phyloP scores from a whole-genome alignment of 2,888 invertebrate species.

The Drosophila peninsularis region DNA sequence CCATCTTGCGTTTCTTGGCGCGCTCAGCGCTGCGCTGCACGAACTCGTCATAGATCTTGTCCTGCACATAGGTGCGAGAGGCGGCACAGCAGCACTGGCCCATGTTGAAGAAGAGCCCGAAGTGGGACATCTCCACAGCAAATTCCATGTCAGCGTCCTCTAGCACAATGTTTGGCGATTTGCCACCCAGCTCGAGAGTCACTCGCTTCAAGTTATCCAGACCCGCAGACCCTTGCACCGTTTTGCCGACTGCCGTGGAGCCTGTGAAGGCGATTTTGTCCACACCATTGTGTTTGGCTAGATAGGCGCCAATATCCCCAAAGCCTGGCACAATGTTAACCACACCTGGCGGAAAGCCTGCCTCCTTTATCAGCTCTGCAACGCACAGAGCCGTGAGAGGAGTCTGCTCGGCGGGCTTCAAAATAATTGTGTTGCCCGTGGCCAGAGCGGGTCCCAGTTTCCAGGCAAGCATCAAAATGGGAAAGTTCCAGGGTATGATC shows the following conservation, averaged over 20 bases:
- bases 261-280: constrained; percentile 97
- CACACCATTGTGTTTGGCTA: constrained; percentile 90
- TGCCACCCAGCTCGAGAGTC: constrained; percentile 96
- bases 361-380: constrained; percentile 93
- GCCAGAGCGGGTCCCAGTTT: constrained; percentile 94
- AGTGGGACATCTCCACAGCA: constrained; percentile 93
- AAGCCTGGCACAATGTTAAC: constrained; percentile 95
- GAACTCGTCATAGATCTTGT: constrained; percentile 95
- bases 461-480: constrained; percentile 96
- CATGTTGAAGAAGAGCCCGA: constrained; percentile 95
- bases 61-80: constrained; percentile 94
- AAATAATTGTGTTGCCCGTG: constrained; percentile 91
- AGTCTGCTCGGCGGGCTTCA: constrained; percentile 98
- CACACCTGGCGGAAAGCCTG: constrained; percentile 96
- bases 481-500: constrained; percentile 98
- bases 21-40: constrained; percentile 90
- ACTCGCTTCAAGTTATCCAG: constrained; percentile 91
- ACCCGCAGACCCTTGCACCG: constrained; percentile 89
- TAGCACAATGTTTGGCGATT: constrained; percentile 95
- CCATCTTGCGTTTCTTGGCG: constrained; percentile 92
- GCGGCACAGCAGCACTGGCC: constrained; percentile 97
- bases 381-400: constrained; percentile 95
- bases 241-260: constrained; percentile 93
- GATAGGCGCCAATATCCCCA: constrained; percentile 92
- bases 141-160: constrained; percentile 92